Evolutionary conservation across 2,888 invertebrate species (phyloP), one percentile per base, ranked within the genome.

Genomic region (Polyommatus iphigenia): DNA sequence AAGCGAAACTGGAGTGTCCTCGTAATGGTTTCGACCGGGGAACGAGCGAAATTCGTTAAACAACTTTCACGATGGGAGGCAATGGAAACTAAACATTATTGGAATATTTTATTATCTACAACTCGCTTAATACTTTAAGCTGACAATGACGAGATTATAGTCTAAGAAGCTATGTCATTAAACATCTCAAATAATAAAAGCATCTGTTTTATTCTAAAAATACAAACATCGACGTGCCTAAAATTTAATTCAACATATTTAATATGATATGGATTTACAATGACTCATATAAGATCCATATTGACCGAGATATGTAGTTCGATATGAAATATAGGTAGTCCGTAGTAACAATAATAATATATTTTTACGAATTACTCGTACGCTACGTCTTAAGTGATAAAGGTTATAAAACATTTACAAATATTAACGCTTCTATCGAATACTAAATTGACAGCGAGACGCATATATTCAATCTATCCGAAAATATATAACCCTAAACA

Each of bases 401-500:
- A 73, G 72, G 73, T 73, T 78, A 78, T 72, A 73, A 78, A 78
- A 78, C 77, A 78, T 78, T 78, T 78, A 73, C 78, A 78, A 77
- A 77, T 77, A 77, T 54, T 54, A 67, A 46, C 50, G 15, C 29
- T 24, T 50, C 54, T 71, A 77, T 76, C 36, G 59, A 71, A 76
- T 80, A 80, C 79, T 80, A 78, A 78, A 80, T 82, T 82, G 82
- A 84, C 82, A 85, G 83, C 83, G 80, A 83, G 79, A 84, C 85
- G 82, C 85, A 82, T 85, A 81, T 81, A 83, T 87, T 89, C 86
- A 89, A 87, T 89, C 91, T 91, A 92, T 92, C 89, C 87, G 90
- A 91, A 91, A 91, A 91, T 91, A 90, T 89, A 84, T 82, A 85
- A 54, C 86, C 84, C 85, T 88, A 87, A 83, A 81, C 84, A 81